Percentiles rank a stretch among this genome's conserved stretches.
Evolutionary conservation across 2,888 invertebrate genomes (phyloP).

Genomic region (Bruchidius siliquastri): DNA sequence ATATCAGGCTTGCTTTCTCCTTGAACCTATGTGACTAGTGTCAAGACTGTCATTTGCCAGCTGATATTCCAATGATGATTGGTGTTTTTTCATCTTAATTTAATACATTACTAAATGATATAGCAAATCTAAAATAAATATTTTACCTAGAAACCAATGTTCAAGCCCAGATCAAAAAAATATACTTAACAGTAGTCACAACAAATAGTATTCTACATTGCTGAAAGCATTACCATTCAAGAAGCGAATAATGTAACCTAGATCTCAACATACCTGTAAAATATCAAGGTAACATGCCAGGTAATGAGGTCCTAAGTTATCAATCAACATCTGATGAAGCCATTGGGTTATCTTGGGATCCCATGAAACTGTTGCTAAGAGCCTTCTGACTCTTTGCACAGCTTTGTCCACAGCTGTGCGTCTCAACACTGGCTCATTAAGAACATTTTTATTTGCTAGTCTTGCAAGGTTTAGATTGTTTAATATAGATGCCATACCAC

Average conservation of each 20-base stretch:
- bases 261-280: slow-evolving; percentile 55
- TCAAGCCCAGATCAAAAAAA: too few species aligned
- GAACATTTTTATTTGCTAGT: slow-evolving; percentile 55
- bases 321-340: slow-evolving; percentile 69
- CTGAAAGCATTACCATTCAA: too few species aligned
- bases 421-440: slow-evolving; percentile 65
- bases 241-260: not conserved
- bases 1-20: too few species aligned
- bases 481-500: slow-evolving; percentile 60
- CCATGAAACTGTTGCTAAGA: slow-evolving; percentile 69
- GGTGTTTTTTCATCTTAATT: too few species aligned
- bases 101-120: too few species aligned
- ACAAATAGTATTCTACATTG: too few species aligned
- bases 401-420: slow-evolving; percentile 68
- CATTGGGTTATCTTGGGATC: slow-evolving; percentile 69
- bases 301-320: slow-evolving; percentile 61
- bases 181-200: too few species aligned
- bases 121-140: too few species aligned
- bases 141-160: too few species aligned
- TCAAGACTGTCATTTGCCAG: too few species aligned
- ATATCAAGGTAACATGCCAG: slow-evolving; percentile 73
- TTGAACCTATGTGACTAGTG: too few species aligned
- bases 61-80: too few species aligned
- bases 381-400: slow-evolving; percentile 59
- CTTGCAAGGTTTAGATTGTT: slow-evolving; percentile 63